Percentiles rank a stretch among this genome's conserved stretches.
Evolutionary conservation across 2,888 invertebrate species (phyloP).

Genomic region (Salticus scenicus): DNA sequence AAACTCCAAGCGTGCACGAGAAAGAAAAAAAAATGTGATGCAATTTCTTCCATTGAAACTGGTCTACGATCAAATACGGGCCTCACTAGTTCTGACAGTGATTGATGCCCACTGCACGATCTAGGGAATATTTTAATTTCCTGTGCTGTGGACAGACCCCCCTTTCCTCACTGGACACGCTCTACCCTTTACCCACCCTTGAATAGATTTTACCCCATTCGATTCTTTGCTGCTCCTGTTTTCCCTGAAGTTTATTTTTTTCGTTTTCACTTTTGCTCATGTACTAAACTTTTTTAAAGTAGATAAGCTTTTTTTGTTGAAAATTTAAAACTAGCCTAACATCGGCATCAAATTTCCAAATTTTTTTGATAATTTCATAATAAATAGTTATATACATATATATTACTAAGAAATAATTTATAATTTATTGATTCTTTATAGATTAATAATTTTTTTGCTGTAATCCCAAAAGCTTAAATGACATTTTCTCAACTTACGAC

Average conservation of each 20-base stretch:
- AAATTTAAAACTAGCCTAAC: no score
- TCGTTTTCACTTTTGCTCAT: no score
- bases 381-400: no score
- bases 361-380: no score
- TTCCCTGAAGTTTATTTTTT: slow-evolving; percentile 8
- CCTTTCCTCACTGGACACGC: slow-evolving; percentile 58
- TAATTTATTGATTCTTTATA: no score
- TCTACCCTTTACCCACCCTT: slow-evolving; percentile 4
- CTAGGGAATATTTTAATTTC: slow-evolving; percentile 69
- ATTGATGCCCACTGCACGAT: slow-evolving; percentile 62
- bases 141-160: slow-evolving; percentile 50
- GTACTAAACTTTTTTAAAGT: background rate
- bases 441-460: no score
- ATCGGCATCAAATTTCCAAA: no score
- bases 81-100: slow-evolving; percentile 61
- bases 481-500: no score
- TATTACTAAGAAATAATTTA: no score
- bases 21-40: background rate
- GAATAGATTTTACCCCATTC: slow-evolving; percentile 10
- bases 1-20: background rate
- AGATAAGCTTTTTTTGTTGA: background rate
- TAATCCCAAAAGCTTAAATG: no score
- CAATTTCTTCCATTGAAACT: slow-evolving; percentile 45
- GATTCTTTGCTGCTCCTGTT: background rate
- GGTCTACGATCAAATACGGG: slow-evolving; percentile 38